Evolutionary conservation across 2,888 invertebrate species (phyloP), one percentile per base, ranked within the genome.

Genomic region (Diplolepis rosae): DNA sequence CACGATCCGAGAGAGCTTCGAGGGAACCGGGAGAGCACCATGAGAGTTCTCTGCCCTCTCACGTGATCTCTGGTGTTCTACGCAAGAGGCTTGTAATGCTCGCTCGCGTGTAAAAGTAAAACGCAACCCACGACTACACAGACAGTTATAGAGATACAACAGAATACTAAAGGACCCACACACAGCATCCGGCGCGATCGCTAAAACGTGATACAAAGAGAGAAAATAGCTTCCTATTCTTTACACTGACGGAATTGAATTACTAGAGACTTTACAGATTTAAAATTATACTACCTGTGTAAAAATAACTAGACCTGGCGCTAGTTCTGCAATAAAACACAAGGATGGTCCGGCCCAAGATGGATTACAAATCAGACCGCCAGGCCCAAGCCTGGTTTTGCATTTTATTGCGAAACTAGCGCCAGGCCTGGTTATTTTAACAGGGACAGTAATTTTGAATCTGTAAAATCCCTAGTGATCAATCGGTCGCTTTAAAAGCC

Each of bases 11-110:
- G 45, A 48, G 45, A 48, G 45, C 45, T 48, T 9, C 45, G 9
- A 18, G 18, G 66, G 67, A 48, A 66, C 18, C 45, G 9, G 45
- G 18, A 68, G 67, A 48, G 66, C 69, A 66, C 61, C 68, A 54
- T 42, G 50, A 71, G 72, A 76, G 76, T 76, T 76, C 76, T 50
- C 74, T 74, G 76, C 72, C 74, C 76, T 76, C 74, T 76, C 74
- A 71, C 76, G 74, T 76, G 73, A 76, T 76, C 71, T 50, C 9
- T 42, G 61, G 54, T 39, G 54, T 30, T 66, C 66, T 52, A 48
- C 66, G 11, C 68, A 65, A 66, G 65, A 45, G 66, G 65, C 75
- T 61, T 70, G 75, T 75, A 73, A 73, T 70, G 73, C 69, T 75
- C 71, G 24, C 71, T 70, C 72, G 72, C 67, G 70, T 73, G 70